Conservation (phyloP, 1,140 invertebrate species). For the Protaetia brevitarsis region DNA sequence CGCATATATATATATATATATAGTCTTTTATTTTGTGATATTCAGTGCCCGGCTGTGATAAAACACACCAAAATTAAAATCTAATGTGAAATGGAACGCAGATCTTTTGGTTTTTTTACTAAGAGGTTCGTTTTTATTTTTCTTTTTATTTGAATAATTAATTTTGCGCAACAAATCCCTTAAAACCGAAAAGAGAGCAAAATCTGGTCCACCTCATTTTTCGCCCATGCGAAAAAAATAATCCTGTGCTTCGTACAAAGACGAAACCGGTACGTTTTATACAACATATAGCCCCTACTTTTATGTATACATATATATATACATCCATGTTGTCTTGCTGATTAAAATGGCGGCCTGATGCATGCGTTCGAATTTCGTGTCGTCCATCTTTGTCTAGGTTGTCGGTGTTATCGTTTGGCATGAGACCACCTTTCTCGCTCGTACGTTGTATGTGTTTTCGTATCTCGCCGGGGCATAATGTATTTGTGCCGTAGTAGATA, state of each 20-base stretch:
- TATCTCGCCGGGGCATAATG: not conserved
- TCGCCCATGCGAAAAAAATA: too few species aligned
- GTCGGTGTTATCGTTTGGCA: conserved; percentile 9
- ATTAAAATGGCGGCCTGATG: conserved; percentile 11
- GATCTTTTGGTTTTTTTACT: conserved; percentile 49
- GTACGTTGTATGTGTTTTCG: not conserved
- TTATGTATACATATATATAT: not conserved
- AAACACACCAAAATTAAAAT: not conserved
- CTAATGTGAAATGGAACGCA: conserved; percentile 46
- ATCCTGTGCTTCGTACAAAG: not conserved
- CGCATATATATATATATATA: not conserved
- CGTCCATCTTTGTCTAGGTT: conserved; percentile 5
- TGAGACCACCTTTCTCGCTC: not conserved
- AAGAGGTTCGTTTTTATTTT: conserved; percentile 48
- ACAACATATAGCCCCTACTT: conserved; percentile 1
- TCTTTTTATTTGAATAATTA: conserved; percentile 20
- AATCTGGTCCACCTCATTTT: conserved; percentile 1
- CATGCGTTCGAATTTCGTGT: not conserved
- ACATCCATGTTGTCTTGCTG: conserved; percentile 3
- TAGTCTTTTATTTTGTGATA: not conserved
- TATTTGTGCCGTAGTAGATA: not conserved
- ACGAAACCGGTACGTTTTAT: conserved; percentile 1
- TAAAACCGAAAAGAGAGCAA: not conserved
- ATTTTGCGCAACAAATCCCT: not conserved
- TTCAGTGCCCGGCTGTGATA: not conserved